phyloP scores from a whole-genome alignment of 2,113 vertebrate species.

The Lethenteron reissneri region DNA sequence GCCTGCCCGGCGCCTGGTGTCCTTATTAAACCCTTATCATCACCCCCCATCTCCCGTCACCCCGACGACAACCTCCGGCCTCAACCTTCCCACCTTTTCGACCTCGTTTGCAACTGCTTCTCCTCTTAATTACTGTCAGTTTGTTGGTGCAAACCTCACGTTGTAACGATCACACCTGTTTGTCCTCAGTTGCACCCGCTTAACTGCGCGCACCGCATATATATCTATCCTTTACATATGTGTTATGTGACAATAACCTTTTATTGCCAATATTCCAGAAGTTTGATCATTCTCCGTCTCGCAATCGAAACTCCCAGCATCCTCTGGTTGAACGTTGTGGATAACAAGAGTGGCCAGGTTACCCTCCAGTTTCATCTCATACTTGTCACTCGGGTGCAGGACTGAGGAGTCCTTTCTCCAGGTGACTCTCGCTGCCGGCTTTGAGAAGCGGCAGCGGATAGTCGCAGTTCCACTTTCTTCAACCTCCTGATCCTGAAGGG shows the following conservation, averaged over 20 bases:
- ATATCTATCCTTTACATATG: too few species aligned
- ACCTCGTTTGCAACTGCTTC: too few species aligned
- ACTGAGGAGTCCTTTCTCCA: not conserved
- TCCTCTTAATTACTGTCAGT: too few species aligned
- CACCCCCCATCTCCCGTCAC: too few species aligned
- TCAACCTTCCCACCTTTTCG: too few species aligned
- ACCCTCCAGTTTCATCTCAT: constrained; percentile 3
- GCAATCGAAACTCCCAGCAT: not conserved
- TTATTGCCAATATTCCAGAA: not conserved
- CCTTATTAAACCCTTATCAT: too few species aligned
- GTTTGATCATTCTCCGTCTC: not conserved
- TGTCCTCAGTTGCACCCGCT: too few species aligned
- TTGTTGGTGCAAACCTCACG: too few species aligned
- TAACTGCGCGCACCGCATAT: too few species aligned
- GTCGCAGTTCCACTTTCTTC: constrained; percentile 13
- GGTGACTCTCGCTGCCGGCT: not conserved
- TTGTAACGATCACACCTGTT: too few species aligned
- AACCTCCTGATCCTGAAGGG: constrained; percentile 37
- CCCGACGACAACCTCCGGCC: too few species aligned
- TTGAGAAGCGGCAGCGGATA: not conserved
- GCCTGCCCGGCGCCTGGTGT: too few species aligned
- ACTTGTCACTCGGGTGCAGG: not conserved
- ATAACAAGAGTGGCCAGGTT: not conserved
- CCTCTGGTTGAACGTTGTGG: not conserved
- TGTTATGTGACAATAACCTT: not conserved